These are phyloP conservation scores for Carduelis carduelis DNA, from an alignment of 2,797 vertebrate species.

Conservation along the genomic window DNA sequence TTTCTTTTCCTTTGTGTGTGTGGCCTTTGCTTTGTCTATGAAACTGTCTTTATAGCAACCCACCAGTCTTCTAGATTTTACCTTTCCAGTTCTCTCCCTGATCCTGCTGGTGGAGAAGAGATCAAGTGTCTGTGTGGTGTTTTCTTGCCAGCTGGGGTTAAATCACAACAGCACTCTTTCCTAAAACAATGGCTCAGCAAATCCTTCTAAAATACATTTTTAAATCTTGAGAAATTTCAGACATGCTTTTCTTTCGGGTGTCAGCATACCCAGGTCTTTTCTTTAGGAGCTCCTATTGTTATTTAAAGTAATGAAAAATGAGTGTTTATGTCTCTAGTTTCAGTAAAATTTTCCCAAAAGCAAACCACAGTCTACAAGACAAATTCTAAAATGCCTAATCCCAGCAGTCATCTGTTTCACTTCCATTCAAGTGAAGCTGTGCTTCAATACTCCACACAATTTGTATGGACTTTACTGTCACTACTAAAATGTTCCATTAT, in stretches of 20 bases:
- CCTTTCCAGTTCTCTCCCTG: neutral
- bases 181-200: neutral
- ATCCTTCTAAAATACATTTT: neutral
- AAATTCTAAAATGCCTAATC: constrained; percentile 23
- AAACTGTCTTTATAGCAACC: neutral
- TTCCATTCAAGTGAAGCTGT: constrained; percentile 10
- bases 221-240: neutral
- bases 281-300: neutral
- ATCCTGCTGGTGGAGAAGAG: neutral
- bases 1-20: neutral
- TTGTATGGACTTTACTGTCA: constrained; percentile 42
- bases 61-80: neutral
- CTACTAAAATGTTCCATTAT: constrained; percentile 35
- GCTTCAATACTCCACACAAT: neutral
- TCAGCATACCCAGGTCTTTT: neutral
- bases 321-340: neutral
- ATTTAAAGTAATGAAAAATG: neutral
- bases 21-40: neutral
- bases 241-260: rapidly evolving
- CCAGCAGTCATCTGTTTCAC: constrained; percentile 34
- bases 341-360: neutral
- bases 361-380: neutral
- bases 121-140: neutral
- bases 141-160: neutral
- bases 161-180: neutral